phyloP scores from a whole-genome alignment of 2,113 vertebrate genomes.

The Athene noctua region DNA sequence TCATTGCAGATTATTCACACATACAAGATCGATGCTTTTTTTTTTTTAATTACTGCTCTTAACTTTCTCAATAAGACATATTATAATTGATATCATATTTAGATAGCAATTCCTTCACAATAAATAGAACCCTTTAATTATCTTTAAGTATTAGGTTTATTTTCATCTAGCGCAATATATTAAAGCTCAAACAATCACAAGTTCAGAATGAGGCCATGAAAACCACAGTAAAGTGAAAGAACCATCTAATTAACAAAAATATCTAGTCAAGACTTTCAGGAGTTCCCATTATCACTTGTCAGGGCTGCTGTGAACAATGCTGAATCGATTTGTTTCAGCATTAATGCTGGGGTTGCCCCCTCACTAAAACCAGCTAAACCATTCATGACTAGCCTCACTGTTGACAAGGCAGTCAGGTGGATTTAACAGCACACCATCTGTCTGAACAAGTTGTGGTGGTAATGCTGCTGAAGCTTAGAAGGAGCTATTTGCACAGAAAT shows the following conservation, averaged over 20 bases:
- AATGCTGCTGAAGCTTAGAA: background rate
- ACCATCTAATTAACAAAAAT: background rate
- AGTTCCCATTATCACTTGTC: background rate
- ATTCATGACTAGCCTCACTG: background rate
- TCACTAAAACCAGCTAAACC: background rate
- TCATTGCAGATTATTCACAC: background rate
- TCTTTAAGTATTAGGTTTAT: background rate
- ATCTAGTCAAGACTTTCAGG: background rate
- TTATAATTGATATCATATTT: background rate
- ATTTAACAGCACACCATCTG: slow-evolving; percentile 38
- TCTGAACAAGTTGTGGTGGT: background rate
- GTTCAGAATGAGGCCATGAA: background rate
- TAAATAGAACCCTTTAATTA: background rate
- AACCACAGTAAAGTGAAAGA: background rate
- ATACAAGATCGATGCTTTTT: background rate
- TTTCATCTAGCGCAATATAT: background rate
- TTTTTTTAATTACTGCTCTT: background rate
- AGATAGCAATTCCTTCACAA: background rate
- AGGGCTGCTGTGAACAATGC: background rate
- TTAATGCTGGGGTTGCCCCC: background rate
- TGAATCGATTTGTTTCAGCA: background rate
- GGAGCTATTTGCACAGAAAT: background rate
- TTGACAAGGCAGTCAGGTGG: background rate
- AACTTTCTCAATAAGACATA: background rate
- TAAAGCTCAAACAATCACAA: background rate